Conservation (phyloP, 2,113 vertebrate species). For the Corythoichthys intestinalis region DNA sequence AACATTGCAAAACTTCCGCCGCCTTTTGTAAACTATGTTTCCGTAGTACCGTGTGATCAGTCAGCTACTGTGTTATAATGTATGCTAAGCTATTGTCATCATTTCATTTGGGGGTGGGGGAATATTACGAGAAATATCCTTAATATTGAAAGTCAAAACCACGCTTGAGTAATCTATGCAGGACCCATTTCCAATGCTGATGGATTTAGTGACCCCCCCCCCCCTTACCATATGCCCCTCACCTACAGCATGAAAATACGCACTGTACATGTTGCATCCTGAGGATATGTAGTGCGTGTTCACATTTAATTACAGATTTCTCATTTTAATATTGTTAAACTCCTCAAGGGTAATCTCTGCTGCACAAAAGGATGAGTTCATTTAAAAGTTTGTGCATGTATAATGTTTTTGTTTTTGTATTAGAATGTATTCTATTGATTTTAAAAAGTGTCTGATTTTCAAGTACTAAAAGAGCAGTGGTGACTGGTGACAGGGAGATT, state of each 20-base stretch:
- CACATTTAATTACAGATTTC: constrained; percentile 98
- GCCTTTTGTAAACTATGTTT: constrained; percentile 54
- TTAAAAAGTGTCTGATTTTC: background rate
- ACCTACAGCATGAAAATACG: constrained; percentile 82
- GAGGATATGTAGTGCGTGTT: constrained; percentile 82
- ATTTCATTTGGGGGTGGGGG: constrained; percentile 77
- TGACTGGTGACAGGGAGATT: background rate
- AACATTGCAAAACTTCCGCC: constrained; percentile 56
- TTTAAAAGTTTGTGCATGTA: background rate
- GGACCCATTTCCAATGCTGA: constrained; percentile 78
- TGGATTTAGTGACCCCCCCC: constrained; percentile 86
- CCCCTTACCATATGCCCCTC: constrained; percentile 18
- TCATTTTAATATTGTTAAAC: constrained; percentile 85
- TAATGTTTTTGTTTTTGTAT: background rate
- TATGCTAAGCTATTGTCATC: constrained; percentile 87
- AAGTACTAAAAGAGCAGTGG: background rate
- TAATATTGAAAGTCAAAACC: constrained; percentile 74
- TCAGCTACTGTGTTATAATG: constrained; percentile 80
- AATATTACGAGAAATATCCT: constrained; percentile 86
- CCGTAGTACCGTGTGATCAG: constrained; percentile 64
- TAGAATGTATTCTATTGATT: background rate
- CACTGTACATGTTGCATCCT: constrained; percentile 82
- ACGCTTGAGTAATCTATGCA: constrained; percentile 82
- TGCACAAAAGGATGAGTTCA: constrained; percentile 10
- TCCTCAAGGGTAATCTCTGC: constrained; percentile 82